Evolutionary conservation across 2,888 invertebrate genomes (phyloP).

Genomic region (Ochropleura plecta): DNA sequence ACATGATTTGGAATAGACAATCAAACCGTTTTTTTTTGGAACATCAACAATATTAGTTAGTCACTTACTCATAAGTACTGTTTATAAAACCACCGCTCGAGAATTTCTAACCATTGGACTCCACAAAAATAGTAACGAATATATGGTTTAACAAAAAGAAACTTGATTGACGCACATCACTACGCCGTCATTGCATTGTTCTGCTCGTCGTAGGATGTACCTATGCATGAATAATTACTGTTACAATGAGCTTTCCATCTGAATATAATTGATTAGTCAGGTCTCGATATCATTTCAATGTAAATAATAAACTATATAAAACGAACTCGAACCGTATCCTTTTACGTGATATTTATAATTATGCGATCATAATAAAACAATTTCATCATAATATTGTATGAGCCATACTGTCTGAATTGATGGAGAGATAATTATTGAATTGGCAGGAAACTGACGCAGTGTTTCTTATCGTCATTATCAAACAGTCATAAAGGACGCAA

Average conservation of each 20-base stretch:
- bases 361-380: constrained; percentile 9
- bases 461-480: constrained; percentile 18
- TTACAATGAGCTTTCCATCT: constrained; percentile 58
- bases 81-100: background rate
- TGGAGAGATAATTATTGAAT: background rate
- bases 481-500: background rate
- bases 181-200: constrained; percentile 46
- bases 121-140: background rate
- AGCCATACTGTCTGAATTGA: constrained; percentile 34
- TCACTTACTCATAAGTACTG: background rate
- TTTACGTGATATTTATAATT: constrained; percentile 30
- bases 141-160: constrained; percentile 2
- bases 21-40: background rate
- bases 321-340: constrained; percentile 15
- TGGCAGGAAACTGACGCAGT: constrained; percentile 13
- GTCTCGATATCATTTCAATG: constrained; percentile 25
- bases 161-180: constrained; percentile 17
- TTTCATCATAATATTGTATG: constrained; percentile 22
- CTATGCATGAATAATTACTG: constrained; percentile 38
- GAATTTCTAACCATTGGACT: background rate
- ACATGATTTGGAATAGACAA: background rate
- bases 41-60: background rate
- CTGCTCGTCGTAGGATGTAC: constrained; percentile 33
- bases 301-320: constrained; percentile 19
- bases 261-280: constrained; percentile 50